phyloP scores from a whole-genome alignment of 2,113 vertebrate genomes.

The Cygnus atratus region DNA sequence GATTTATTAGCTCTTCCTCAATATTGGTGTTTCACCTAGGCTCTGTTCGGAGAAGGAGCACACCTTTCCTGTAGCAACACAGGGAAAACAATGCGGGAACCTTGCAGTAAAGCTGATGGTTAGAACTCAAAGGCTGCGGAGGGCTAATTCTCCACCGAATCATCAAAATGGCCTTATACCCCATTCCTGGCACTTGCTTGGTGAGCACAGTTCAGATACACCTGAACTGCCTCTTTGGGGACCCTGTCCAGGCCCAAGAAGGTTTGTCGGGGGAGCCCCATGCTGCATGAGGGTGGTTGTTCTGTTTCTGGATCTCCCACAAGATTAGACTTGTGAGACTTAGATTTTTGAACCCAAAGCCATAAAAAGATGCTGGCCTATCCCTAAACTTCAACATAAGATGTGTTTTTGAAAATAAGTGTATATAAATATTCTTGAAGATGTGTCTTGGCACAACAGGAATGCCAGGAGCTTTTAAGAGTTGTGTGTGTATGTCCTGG shows the following conservation, averaged over 20 bases:
- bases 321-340: neutral
- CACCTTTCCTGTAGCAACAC: neutral
- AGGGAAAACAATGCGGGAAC: neutral
- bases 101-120: neutral
- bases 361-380: neutral
- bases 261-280: neutral
- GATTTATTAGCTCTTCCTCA: neutral
- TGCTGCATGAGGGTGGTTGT: neutral
- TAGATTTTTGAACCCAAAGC: neutral
- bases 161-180: neutral
- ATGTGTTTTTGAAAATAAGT: neutral
- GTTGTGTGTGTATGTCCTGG: neutral
- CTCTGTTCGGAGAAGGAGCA: neutral
- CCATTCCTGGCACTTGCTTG: neutral
- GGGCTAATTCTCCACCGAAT: neutral
- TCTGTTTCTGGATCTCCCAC: neutral
- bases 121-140: neutral
- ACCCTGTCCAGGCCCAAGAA: neutral
- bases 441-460: neutral
- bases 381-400: neutral
- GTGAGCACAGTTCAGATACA: neutral
- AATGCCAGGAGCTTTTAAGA: neutral
- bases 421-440: neutral
- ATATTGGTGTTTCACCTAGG: neutral
- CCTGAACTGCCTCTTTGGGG: neutral